Percentiles rank a stretch among this genome's conserved stretches.
phyloP scores from a whole-genome alignment of 2,888 invertebrate species.

The Cremastobaeus sp. region DNA sequence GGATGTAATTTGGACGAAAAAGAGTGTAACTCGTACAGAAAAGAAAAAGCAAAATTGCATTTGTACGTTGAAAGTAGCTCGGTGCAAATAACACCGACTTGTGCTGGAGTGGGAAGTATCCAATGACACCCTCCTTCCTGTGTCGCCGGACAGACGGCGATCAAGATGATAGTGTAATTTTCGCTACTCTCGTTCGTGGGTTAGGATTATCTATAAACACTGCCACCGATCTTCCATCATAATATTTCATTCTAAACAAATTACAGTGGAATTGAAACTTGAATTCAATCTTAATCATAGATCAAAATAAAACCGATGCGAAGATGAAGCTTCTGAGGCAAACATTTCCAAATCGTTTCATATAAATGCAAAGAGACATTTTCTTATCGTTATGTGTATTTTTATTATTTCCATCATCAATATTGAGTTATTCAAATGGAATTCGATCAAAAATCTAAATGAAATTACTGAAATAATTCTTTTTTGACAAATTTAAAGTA shows the following conservation, averaged over 20 bases:
- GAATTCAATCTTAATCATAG: too few species aligned
- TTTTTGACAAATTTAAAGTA: too few species aligned
- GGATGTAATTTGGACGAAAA: slow-evolving; percentile 8
- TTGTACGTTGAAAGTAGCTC: slow-evolving; percentile 42
- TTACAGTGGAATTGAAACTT: slow-evolving; percentile 5
- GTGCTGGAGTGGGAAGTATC: slow-evolving; percentile 51
- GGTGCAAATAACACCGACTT: slow-evolving; percentile 30
- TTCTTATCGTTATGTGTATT: too few species aligned
- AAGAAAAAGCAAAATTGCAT: slow-evolving; percentile 41
- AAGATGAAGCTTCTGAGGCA: too few species aligned
- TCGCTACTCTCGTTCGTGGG: slow-evolving; percentile 40
- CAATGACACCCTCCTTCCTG: slow-evolving; percentile 59
- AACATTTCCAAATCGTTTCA: too few species aligned
- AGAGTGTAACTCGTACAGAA: slow-evolving; percentile 16
- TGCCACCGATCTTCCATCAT: slow-evolving; percentile 30
- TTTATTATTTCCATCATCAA: too few species aligned
- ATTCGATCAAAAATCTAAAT: too few species aligned
- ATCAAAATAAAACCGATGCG: too few species aligned
- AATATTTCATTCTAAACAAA: slow-evolving; percentile 21
- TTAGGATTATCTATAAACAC: slow-evolving; percentile 38
- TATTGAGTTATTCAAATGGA: too few species aligned
- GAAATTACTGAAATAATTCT: too few species aligned
- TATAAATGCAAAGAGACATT: too few species aligned
- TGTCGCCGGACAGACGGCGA: slow-evolving; percentile 56
- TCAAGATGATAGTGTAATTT: slow-evolving; percentile 59